Base-by-base conservation (phyloP, 2,888 invertebrate species). In the Eupithecia subumbrata region DNA sequence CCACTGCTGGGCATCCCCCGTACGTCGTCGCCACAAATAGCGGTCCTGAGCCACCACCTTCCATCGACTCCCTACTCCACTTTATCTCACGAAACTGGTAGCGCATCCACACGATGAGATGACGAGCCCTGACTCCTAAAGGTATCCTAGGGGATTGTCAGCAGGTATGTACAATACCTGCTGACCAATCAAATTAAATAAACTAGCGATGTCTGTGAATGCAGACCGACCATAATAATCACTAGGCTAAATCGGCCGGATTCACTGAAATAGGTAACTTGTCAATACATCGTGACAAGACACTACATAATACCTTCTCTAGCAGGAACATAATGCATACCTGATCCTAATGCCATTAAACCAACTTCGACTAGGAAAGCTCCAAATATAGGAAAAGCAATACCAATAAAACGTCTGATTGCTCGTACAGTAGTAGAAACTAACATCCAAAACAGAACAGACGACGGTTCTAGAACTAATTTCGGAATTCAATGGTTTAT, bases 401-500 rank as follows among this genome's bases (percentile, higher is more conserved):
- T 63, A 52, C 63, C 2, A 25, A 12, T 60, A 25, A 60, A 60
- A 60, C 25, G 60, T 60, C 60, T 25, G 60, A 12, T 25, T 60
- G 60, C 60, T 60, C 12, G 14, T 60, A 25, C 60, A 60, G 60
- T 60, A 12, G 12, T 56, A 74, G 16, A 52, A 71, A 69, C 80
- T 18, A 69, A 52, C 80, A 82, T 80, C 56, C 79, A 77, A 76
- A 77, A 71, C 73, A 74, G 79, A 80, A 80, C 78, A 67, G 78
- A 75, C 60, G 73, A 82, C 84, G 64, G 79, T 80, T 84, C 80
- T 81, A 82, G 80, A 80, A 81, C 80, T 80, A 82, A 72, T 81
- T 83, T 79, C 72, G 52, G 76, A 74, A 77, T 40, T 25, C 66
- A 66, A 74, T 74, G 70, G 71, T 76, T 72, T 74, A 72, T 76